phyloP scores from a whole-genome alignment of 1,140 invertebrate species.

The Trichonephila clavipes region DNA sequence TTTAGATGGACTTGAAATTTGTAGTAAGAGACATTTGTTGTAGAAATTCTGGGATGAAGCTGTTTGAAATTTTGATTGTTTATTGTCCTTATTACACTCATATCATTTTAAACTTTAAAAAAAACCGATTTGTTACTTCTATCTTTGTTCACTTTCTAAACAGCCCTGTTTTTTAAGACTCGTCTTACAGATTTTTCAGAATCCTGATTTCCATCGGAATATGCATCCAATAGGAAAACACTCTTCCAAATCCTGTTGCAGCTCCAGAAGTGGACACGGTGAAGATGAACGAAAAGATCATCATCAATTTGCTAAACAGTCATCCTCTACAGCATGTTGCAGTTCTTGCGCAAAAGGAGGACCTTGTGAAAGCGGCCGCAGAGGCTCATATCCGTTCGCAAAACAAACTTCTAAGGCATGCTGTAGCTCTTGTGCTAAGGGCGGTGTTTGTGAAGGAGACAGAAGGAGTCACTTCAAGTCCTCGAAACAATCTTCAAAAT shows the following conservation, averaged over 20 bases:
- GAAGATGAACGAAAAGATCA: neutral
- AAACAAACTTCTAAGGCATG: neutral
- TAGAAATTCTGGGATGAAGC: too few species aligned
- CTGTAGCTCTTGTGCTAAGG: neutral
- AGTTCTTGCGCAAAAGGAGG: neutral
- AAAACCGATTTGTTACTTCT: neutral
- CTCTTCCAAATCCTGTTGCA: neutral
- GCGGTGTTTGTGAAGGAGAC: neutral
- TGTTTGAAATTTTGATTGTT: too few species aligned
- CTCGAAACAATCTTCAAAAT: neutral
- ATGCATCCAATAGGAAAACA: neutral
- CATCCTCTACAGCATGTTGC: neutral
- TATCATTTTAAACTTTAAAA: neutral
- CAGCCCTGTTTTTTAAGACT: neutral
- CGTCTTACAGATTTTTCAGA: neutral
- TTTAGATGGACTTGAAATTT: too few species aligned
- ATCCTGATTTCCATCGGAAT: neutral
- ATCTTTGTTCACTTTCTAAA: neutral
- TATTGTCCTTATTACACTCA: too few species aligned
- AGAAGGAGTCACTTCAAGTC: neutral
- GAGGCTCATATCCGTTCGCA: too few species aligned
- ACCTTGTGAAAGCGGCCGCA: neutral
- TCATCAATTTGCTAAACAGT: neutral
- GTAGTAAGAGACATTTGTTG: too few species aligned
- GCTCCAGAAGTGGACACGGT: neutral